A percentile compares a stretch with the other conserved stretches of the same genome.
These are phyloP conservation scores for Argynnis bischoffii DNA, from an alignment of 2,888 invertebrate genomes.

Conservation along the genomic window DNA sequence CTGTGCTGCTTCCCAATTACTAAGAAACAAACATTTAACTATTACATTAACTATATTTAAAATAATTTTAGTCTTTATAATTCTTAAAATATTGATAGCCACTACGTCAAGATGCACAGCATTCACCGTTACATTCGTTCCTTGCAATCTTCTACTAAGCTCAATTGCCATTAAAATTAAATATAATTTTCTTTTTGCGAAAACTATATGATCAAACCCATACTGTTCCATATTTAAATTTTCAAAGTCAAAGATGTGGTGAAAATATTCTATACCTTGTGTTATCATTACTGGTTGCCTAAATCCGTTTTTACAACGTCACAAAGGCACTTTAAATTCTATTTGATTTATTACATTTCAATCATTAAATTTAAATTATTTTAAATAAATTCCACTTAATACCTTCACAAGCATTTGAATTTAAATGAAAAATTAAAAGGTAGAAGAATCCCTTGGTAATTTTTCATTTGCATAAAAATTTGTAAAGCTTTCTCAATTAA, in stretches of 20 bases:
- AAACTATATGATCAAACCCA: conserved; percentile 32
- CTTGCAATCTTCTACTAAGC: conserved; percentile 72
- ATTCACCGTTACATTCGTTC: conserved; percentile 82
- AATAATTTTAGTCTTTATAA: no score
- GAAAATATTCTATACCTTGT: no score
- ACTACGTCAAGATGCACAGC: conserved; percentile 83
- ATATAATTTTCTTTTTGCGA: conserved; percentile 70
- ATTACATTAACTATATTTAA: no score
- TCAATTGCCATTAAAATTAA: conserved; percentile 79
- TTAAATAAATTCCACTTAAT: conserved; percentile 8
- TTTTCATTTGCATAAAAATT: conserved; percentile 22
- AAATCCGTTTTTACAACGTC: no score
- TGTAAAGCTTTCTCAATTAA: conserved; percentile 12
- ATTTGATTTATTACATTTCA: conserved; percentile 9
- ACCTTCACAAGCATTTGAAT: conserved; percentile 15
- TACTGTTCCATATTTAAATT: conserved; percentile 33
- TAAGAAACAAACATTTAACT: conserved; percentile 1
- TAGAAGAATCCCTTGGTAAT: conserved; percentile 14
- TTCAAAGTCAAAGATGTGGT: conserved; percentile 24
- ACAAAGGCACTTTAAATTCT: not conserved
- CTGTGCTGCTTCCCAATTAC: conserved; percentile 15
- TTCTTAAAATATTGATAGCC: conserved; percentile 17
- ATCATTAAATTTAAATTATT: conserved; percentile 2
- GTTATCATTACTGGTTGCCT: no score
- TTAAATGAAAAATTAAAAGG: conserved; percentile 22